Evolutionary conservation across 2,888 invertebrate genomes (phyloP).

Genomic region (Archaeoteleia sp.): DNA sequence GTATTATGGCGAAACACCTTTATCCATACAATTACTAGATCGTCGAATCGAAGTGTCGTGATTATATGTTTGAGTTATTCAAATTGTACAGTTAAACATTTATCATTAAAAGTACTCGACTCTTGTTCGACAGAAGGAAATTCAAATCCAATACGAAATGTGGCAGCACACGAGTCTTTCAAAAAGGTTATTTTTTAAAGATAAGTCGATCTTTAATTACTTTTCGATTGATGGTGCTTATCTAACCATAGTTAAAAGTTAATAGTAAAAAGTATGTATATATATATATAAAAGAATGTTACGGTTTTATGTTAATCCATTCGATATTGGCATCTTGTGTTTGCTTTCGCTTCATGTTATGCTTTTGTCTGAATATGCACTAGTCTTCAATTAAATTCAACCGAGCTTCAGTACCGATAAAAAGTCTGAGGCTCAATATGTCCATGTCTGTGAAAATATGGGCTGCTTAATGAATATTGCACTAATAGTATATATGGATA

Average conservation of each 20-base stretch:
- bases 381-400: slow-evolving; percentile 31
- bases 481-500: slow-evolving; percentile 23
- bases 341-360: no score
- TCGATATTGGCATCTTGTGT: no score
- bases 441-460: slow-evolving; percentile 24
- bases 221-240: no score
- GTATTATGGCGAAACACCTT: slow-evolving; percentile 32
- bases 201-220: no score
- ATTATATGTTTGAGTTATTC: neutral
- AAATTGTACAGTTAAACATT: slow-evolving; percentile 10
- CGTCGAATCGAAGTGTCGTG: neutral
- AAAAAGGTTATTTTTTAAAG: no score
- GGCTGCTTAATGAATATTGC: slow-evolving; percentile 35
- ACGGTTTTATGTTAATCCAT: slow-evolving; percentile 13
- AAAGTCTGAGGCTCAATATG: slow-evolving; percentile 23
- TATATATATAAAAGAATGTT: no score
- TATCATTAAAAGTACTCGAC: slow-evolving; percentile 26
- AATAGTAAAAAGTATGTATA: no score
- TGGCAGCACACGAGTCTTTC: no score
- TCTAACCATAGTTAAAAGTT: no score
- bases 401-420: slow-evolving; percentile 12
- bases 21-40: slow-evolving; percentile 9
- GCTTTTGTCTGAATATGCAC: slow-evolving; percentile 41
- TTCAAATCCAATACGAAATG: neutral
- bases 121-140: slow-evolving; percentile 26